Evolutionary conservation across 2,113 vertebrate genomes (phyloP).

Genomic region (Gymnorhina tibicen): DNA sequence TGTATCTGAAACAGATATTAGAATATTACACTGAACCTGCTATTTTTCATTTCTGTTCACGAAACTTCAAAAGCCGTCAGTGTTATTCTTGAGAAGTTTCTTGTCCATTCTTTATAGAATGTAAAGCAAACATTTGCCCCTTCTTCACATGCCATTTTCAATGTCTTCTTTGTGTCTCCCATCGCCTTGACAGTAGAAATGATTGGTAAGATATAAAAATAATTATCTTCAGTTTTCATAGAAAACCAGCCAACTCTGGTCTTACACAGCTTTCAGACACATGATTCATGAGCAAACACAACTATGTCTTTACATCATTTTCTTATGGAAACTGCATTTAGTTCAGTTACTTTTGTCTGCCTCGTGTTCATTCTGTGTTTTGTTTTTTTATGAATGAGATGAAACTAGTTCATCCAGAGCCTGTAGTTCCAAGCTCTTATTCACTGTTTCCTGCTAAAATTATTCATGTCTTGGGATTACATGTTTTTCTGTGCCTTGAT

Average conservation of each 20-base stretch:
- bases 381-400: neutral
- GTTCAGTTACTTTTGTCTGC: neutral
- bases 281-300: neutral
- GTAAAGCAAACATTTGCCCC: neutral
- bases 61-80: accelerated
- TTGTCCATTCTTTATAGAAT: neutral
- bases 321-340: neutral
- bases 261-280: neutral
- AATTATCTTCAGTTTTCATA: neutral
- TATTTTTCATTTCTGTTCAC: neutral
- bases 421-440: neutral
- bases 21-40: neutral
- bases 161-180: neutral
- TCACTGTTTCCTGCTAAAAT: neutral
- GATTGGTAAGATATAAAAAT: neutral
- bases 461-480: neutral
- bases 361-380: neutral
- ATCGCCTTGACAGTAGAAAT: neutral
- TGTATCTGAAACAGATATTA: neutral
- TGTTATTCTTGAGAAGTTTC: neutral
- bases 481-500: neutral
- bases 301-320: neutral
- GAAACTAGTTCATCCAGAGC: neutral
- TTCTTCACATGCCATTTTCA: accelerated
- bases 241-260: neutral